Base-by-base conservation (phyloP, 1,140 invertebrate species). In the Trichoplusia ni region DNA sequence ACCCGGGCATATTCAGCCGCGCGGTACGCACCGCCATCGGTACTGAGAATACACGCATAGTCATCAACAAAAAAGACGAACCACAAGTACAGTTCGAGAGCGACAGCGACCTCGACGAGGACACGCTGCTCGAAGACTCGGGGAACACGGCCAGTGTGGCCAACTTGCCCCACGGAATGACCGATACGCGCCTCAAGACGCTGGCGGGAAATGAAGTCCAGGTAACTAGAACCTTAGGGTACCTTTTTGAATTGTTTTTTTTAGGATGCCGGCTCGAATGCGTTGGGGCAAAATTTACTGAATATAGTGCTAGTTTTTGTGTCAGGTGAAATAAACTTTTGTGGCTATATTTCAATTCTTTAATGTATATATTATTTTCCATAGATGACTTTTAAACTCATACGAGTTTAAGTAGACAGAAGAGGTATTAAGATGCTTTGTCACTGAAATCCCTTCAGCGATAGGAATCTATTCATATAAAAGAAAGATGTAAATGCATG, bases 111-210 rank as follows among this genome's bases (percentile, higher is more conserved):
- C 2, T 53, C 2, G 71, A 75, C 2, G 81, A 76, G 11, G 62
- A 73, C 0, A 44, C n/a, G 2, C 14, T 61, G 11, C 42, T 62
- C 1, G 23, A 60, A 1, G 58, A 71, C 7, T 44, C 69, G 1
- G 69, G 66, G 0, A 31, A 13, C 1, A 33, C 56, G 4, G 83
- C 83, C 0, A 4, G 31, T 0, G 83, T 89, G 1, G 13, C 31
- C 14, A 85, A 89, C 25, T 56, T 90, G 38, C 86, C 86, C 2
- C 79, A 77, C 54, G 86, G 82, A 4, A 90, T 90, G 61, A 90
- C 86, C 0, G 82, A 86, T 33, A 84, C 85, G 2, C 51, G 87
- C 5, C 47, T 90, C 16, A 74, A 72, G 27, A 86, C 85, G 0
- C 44, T 90, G 6, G 87, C 87, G 0, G 87, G 85, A 0, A 56